Evolutionary conservation across 1,140 invertebrate species (phyloP), one percentile per base, ranked within the genome.

Genomic region (Subanguina moxae): DNA sequence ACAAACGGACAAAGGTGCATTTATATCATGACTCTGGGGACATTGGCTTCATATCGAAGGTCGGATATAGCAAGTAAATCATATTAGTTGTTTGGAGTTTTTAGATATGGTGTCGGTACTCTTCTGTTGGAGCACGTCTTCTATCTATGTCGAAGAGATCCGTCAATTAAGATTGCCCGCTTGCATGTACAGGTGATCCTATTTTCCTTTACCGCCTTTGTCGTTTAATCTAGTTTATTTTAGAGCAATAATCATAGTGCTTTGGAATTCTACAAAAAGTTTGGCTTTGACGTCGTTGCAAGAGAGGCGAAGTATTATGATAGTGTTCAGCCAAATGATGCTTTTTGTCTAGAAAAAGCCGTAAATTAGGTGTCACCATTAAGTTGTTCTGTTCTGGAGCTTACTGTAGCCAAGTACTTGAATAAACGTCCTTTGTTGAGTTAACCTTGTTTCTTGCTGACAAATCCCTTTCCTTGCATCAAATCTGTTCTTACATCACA

Each of bases 251-350:
- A 99, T 84, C 91, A 97, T 82, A 90, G 90, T 72, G 96, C 96
- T 57, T 93, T 99, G 83, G 90, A 92, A 77, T 99, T 99, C 86
- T 99, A 99, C 85, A 93, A 97, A 84, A 95, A 94, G 84, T 97
- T 97, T 86, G 95, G 93, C 28, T 99, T 99, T 85, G 90, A 95
- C 86, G 91, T 97, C 82, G 92, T 95, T 19, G 93, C 96, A 86
- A 94, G 91, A 62, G 96, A 94, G 86, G 89, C 96, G 83, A 91
- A 95, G 83, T 99, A 99, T 85, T 99, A 98, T 84, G 97, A 97
- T 84, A 87, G 93, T 83, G 98, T 98, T 83, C 94, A 97, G 84
- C 95, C 95, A 25, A 92, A 94, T 25, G 92, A 96, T 86, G 95
- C 95, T 5, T 94, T 96, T 84, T 92, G 97, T 28, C 85, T 99